Evolutionary conservation across 2,888 invertebrate species (phyloP).

Genomic region (Diogma glabrata): DNA sequence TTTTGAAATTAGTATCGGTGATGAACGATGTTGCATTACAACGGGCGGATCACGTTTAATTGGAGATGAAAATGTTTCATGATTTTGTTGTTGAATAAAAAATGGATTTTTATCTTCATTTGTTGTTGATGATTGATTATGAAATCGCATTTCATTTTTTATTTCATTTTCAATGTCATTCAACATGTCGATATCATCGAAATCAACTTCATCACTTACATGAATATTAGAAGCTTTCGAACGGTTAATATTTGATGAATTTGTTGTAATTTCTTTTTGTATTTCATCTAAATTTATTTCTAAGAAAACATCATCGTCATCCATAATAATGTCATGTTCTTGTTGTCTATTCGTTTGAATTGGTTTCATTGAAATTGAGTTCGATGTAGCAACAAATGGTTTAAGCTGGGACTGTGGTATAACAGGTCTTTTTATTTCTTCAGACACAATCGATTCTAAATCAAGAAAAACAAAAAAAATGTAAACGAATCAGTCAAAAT

Average conservation of each 20-base stretch:
- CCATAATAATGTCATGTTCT: background rate
- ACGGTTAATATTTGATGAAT: background rate
- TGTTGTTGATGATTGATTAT: background rate
- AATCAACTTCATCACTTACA: slow-evolving; percentile 7
- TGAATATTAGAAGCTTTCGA: background rate
- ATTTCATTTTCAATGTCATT: slow-evolving; percentile 10
- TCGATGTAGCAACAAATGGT: background rate
- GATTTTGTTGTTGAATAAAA: no score
- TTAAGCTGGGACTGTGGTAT: background rate
- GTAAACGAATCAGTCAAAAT: background rate
- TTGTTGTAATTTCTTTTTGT: no score
- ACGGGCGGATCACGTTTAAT: no score
- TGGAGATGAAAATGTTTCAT: no score
- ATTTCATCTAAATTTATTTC: slow-evolving; percentile 10
- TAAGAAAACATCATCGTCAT: slow-evolving; percentile 7
- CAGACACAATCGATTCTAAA: slow-evolving; percentile 4
- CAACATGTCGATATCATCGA: slow-evolving; percentile 10
- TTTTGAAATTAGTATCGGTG: background rate
- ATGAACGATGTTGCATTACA: no score
- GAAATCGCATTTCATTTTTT: no score
- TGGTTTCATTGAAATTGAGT: no score
- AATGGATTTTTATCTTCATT: no score
- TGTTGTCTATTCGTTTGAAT: background rate
- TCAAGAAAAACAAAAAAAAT: background rate
- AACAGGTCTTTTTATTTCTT: background rate